Evolutionary conservation across 1,140 invertebrate species (phyloP), one percentile per base, ranked within the genome.

Genomic region (Trichomalopsis sarcophagae): DNA sequence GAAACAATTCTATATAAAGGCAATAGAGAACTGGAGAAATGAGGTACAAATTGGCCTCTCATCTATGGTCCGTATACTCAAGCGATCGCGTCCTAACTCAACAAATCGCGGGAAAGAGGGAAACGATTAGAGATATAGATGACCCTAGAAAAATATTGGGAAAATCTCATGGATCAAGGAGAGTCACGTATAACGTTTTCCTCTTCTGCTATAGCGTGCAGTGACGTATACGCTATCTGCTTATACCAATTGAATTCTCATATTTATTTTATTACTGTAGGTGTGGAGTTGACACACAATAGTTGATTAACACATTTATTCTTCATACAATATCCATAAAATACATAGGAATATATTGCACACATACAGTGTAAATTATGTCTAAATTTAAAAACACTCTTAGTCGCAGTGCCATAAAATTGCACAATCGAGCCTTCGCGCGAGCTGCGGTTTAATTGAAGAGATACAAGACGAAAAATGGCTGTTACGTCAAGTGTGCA

Each of bases 401-500:
- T 10, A 7, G 40, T 7, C 40, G 9, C 40, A 9, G 40, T 10
- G 40, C 10, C 40, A 44, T 44, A 44, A 44, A 66, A 66, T n/a
- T 66, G 62, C 62, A 66, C 62, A 66, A 23, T 23, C n/a, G 9
- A 44, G 7, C 9, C 40, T 1, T 44, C 40, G 40, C 36, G 13
- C 2, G n/a, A 62, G 11, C 27, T 27, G 27, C 1, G 27, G 21
- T 81, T 40, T 71, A 81, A 71, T 74, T 74, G 27, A 27, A 36
- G 27, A 62, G 55, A 47, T 77, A 17, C 17, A 66, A 66, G 62
- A 79, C 27, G 27, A 75, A 68, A 40, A 66, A 40, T 23, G 30
- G 62, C 68, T 44, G 62, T 84, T 84, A 78, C 62, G 75, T 84
- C 74, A 78, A 44, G 77, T 36, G 79, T 69, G 73, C 44, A 47